Conservation (phyloP, 2,888 invertebrate species). For the Hirtodrosophila duncani region DNA sequence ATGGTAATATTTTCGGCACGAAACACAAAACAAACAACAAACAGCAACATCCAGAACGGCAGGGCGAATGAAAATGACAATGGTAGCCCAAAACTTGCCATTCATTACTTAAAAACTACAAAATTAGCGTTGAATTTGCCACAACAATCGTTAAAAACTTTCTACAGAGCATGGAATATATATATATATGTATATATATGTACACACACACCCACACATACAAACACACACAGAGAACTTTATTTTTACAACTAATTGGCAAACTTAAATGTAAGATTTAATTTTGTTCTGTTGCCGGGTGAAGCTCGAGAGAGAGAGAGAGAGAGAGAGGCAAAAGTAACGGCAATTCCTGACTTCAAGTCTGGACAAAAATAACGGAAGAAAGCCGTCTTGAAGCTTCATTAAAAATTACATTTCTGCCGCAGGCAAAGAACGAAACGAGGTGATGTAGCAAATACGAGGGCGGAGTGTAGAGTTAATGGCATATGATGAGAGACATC, state of each 20-base stretch:
- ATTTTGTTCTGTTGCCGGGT: slow-evolving; percentile 59
- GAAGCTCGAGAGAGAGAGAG: too few species aligned
- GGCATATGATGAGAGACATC: too few species aligned
- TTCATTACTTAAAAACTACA: slow-evolving; percentile 71
- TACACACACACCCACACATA: neutral
- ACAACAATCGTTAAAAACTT: slow-evolving; percentile 65
- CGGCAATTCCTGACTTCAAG: too few species aligned
- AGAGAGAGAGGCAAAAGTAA: too few species aligned
- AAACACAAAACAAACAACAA: slow-evolving; percentile 13
- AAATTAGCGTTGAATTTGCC: slow-evolving; percentile 64
- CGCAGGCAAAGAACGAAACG: slow-evolving; percentile 26
- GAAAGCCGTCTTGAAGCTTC: slow-evolving; percentile 64
- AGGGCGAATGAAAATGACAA: slow-evolving; percentile 53
- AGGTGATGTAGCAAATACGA: neutral
- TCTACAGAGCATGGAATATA: slow-evolving; percentile 4
- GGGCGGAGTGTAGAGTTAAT: too few species aligned
- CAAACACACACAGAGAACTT: too few species aligned
- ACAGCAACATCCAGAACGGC: slow-evolving; percentile 19
- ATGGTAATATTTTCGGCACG: slow-evolving; percentile 55
- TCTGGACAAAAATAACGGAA: too few species aligned
- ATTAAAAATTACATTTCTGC: slow-evolving; percentile 68
- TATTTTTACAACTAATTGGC: slow-evolving; percentile 75
- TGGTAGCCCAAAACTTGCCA: slow-evolving; percentile 63
- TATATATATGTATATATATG: too few species aligned
- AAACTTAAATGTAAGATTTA: slow-evolving; percentile 74